phyloP scores from a whole-genome alignment of 2,113 vertebrate species.

The Mesembrinibis cayennensis region DNA sequence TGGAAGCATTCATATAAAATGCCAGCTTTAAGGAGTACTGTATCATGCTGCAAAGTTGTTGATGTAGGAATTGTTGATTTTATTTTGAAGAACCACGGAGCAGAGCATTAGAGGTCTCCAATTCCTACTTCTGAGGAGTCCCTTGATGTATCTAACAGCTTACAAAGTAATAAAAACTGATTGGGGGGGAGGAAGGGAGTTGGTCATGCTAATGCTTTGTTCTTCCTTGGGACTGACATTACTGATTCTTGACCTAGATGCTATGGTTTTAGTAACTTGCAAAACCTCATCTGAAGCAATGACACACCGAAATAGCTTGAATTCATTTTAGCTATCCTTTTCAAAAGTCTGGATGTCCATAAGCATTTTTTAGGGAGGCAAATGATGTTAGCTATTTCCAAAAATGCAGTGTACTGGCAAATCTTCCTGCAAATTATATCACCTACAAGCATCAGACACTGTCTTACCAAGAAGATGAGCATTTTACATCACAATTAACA shows the following conservation, averaged over 20 bases:
- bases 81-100: background rate
- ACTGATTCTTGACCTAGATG: background rate
- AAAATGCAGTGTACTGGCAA: background rate
- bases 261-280: background rate
- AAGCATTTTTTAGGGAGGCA: background rate
- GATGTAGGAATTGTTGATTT: background rate
- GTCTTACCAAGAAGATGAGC: background rate
- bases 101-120: background rate
- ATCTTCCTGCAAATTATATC: background rate
- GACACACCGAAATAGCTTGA: background rate
- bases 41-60: background rate
- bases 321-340: background rate
- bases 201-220: background rate
- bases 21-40: background rate
- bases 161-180: background rate
- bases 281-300: background rate
- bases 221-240: background rate
- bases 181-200: background rate
- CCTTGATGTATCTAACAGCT: background rate
- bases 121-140: background rate
- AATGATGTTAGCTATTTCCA: background rate
- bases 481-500: background rate
- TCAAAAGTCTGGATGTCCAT: background rate
- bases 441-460: background rate
- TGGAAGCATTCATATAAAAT: background rate